These are phyloP conservation scores for Lerema accius DNA, from an alignment of 1,140 invertebrate species.

Conservation along the genomic window DNA sequence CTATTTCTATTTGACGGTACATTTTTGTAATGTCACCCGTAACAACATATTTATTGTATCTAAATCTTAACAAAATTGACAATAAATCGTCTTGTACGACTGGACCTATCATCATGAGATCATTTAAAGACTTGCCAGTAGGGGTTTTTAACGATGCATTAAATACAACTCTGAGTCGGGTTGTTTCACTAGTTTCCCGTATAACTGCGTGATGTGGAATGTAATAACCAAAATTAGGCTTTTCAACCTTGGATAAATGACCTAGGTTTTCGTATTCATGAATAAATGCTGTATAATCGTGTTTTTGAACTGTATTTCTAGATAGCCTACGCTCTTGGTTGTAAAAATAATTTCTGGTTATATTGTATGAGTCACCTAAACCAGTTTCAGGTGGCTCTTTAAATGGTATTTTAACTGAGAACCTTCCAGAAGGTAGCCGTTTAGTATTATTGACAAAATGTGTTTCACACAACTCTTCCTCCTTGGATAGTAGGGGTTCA, in stretches of 20 bases:
- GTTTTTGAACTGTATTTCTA: too few relatives aligned
- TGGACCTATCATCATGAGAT: slow-evolving; percentile 39
- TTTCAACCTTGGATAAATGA: slow-evolving; percentile 37
- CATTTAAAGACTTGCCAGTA: slow-evolving; percentile 38
- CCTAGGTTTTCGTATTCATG: slow-evolving; percentile 56
- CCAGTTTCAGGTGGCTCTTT: too few relatives aligned
- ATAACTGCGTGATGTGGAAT: slow-evolving; percentile 41
- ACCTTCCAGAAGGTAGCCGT: too few relatives aligned
- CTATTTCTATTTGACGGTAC: slow-evolving; percentile 37
- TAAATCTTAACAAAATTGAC: slow-evolving; percentile 37
- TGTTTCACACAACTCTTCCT: slow-evolving; percentile 48
- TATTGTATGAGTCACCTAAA: too few relatives aligned
- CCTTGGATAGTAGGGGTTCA: slow-evolving; percentile 25
- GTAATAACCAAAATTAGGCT: slow-evolving; percentile 20
- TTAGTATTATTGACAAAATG: too few relatives aligned
- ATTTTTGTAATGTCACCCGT: slow-evolving; percentile 43
- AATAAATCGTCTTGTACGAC: slow-evolving; percentile 37
- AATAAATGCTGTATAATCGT: slow-evolving; percentile 43
- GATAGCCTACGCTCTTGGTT: too few relatives aligned
- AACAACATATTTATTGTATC: slow-evolving; percentile 37
- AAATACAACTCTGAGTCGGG: slow-evolving; percentile 42
- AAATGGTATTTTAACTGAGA: too few relatives aligned
- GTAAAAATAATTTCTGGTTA: too few relatives aligned
- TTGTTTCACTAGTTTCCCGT: slow-evolving; percentile 26
- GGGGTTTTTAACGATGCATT: slow-evolving; percentile 35